phyloP scores from a whole-genome alignment of 2,888 invertebrate genomes.

The Patella depressa region DNA sequence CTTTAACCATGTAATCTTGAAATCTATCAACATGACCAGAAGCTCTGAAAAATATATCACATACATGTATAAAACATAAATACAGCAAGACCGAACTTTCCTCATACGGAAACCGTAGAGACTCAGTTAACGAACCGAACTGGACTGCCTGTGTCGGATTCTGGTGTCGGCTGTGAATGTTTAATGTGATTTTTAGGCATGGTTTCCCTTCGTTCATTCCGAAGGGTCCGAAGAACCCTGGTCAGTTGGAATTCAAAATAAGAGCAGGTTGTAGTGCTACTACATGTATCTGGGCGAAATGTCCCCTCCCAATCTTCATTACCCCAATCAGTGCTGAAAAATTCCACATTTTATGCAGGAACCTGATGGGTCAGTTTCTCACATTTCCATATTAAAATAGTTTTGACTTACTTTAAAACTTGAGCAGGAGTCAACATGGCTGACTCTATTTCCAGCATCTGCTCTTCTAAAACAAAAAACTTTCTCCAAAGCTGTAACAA shows the following conservation, averaged over 20 bases:
- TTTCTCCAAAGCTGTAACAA: constrained; percentile 93
- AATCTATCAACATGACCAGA: constrained; percentile 99
- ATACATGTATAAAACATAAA: too few species aligned
- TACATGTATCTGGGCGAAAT: too few species aligned
- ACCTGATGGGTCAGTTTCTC: too few species aligned
- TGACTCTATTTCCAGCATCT: constrained; percentile 99
- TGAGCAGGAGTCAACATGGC: constrained; percentile 97
- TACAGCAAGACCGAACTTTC: neutral
- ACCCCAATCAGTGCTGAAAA: too few species aligned
- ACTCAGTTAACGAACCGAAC: neutral
- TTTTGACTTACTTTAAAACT: constrained; percentile 82
- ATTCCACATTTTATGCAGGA: too few species aligned
- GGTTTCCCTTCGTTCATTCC: too few species aligned
- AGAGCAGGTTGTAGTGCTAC: too few species aligned
- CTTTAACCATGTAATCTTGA: constrained; percentile 99
- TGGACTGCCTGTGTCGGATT: neutral
- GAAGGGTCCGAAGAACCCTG: too few species aligned
- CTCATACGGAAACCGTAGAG: neutral
- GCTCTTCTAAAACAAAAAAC: constrained; percentile 96
- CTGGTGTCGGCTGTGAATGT: too few species aligned
- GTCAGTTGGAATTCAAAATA: too few species aligned
- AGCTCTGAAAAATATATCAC: constrained; percentile 76
- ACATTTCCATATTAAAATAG: neutral
- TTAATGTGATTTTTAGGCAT: too few species aligned
- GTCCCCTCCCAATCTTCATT: too few species aligned